Percentiles rank a stretch among this genome's conserved stretches.
These are phyloP conservation scores for Urocolius indicus DNA, from an alignment of 2,113 vertebrate genomes.

Conservation along the genomic window DNA sequence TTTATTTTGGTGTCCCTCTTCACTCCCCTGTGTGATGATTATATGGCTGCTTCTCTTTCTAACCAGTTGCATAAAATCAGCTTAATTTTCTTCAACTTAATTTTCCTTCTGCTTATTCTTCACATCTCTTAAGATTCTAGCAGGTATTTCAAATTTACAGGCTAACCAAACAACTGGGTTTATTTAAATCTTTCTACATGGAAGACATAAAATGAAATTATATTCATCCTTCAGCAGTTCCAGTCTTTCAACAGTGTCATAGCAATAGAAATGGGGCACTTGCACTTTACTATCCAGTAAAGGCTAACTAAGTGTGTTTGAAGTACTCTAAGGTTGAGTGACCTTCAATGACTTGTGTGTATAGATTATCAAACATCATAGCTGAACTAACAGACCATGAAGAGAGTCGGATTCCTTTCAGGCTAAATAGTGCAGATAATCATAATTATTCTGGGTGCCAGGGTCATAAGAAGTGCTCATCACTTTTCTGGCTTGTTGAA, in stretches of 20 bases:
- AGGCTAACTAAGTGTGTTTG: slow-evolving; percentile 66
- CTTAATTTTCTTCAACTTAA: slow-evolving; percentile 2
- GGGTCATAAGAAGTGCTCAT: slow-evolving; percentile 75
- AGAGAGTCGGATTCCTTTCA: slow-evolving; percentile 69
- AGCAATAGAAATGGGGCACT: slow-evolving; percentile 40
- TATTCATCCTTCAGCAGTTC: slow-evolving; percentile 58
- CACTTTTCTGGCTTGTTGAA: slow-evolving; percentile 69
- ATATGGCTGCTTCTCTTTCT: not conserved
- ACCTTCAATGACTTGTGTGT: slow-evolving; percentile 71
- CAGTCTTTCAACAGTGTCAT: not conserved
- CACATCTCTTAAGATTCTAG: not conserved
- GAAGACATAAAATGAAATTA: slow-evolving; percentile 53
- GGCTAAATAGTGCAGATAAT: slow-evolving; percentile 79
- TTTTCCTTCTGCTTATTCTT: slow-evolving; percentile 25
- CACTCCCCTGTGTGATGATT: not conserved
- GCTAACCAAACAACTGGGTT: slow-evolving; percentile 33
- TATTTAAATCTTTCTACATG: slow-evolving; percentile 42
- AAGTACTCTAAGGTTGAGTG: slow-evolving; percentile 66
- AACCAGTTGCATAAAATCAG: not conserved
- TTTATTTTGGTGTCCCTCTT: not conserved
- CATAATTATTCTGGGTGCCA: slow-evolving; percentile 73
- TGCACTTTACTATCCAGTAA: slow-evolving; percentile 54
- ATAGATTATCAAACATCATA: slow-evolving; percentile 77
- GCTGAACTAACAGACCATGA: slow-evolving; percentile 75
- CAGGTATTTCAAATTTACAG: slow-evolving; percentile 26